Percentiles rank a stretch among this genome's conserved stretches.
Conservation (phyloP, 1,140 invertebrate genomes). For the Zaprionus lachaisei region DNA sequence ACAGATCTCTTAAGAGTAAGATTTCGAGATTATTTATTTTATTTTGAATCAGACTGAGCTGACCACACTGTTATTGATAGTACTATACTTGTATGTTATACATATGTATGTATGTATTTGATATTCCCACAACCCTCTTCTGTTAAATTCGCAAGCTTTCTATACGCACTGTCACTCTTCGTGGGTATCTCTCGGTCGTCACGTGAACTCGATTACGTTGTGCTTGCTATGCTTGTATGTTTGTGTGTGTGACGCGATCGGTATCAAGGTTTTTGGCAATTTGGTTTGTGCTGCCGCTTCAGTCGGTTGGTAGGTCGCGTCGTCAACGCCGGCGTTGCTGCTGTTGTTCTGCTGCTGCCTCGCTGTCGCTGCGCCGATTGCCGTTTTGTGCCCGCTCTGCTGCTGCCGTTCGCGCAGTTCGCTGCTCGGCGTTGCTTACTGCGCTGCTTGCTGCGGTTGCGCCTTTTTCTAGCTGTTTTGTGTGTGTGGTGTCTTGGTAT, state of each 20-base stretch:
- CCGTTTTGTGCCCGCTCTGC: constrained; percentile 10
- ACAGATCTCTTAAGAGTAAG: no score
- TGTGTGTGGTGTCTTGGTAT: constrained; percentile 48
- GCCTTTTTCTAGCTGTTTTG: constrained; percentile 75
- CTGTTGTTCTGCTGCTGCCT: constrained; percentile 51
- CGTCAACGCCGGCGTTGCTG: constrained; percentile 65
- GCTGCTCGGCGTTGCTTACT: constrained; percentile 30
- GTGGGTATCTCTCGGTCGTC: constrained; percentile 31
- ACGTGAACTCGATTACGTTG: not conserved
- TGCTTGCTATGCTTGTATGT: constrained; percentile 21
- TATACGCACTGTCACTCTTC: not conserved
- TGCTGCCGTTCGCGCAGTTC: not conserved
- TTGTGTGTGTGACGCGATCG: constrained; percentile 67
- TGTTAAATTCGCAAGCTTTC: not conserved
- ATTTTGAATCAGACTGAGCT: no score
- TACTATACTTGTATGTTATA: no score
- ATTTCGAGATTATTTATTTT: no score
- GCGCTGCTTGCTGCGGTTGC: constrained; percentile 60
- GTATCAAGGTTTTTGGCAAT: constrained; percentile 85
- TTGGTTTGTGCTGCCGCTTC: constrained; percentile 78
- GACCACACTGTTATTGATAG: no score
- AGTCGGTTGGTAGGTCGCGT: constrained; percentile 82
- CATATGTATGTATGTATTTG: no score
- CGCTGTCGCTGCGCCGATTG: constrained; percentile 42
- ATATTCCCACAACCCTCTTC: no score